A percentile compares a stretch with the other conserved stretches of the same genome.
phyloP scores from a whole-genome alignment of 2,888 invertebrate genomes.

The Machimus rusticus region DNA sequence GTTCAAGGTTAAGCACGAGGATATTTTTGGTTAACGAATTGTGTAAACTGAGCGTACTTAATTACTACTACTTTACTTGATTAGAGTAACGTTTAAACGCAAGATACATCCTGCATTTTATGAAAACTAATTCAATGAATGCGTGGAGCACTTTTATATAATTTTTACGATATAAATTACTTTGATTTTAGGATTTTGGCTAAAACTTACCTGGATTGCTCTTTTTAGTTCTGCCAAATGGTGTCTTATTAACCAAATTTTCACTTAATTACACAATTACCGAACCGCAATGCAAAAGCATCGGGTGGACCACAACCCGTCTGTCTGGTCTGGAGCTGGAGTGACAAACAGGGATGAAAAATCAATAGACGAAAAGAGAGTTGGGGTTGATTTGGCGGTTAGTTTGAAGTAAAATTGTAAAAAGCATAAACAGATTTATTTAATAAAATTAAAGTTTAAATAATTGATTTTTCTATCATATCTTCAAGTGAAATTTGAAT shows the following conservation, averaged over 20 bases:
- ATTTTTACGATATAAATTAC: neutral
- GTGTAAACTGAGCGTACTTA: neutral
- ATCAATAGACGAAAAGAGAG: neutral
- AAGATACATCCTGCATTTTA: neutral
- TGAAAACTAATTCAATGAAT: neutral
- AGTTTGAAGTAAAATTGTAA: neutral
- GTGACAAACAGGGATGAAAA: neutral
- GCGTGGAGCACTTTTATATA: neutral
- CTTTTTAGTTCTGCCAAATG: neutral
- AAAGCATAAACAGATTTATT: neutral
- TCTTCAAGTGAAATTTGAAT: too few species aligned
- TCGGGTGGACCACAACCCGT: slow-evolving; percentile 28
- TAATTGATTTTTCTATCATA: too few species aligned
- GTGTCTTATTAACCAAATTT: neutral
- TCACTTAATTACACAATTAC: slow-evolving; percentile 3
- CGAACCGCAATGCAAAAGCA: slow-evolving; percentile 34
- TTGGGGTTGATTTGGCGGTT: neutral
- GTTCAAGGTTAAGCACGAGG: neutral
- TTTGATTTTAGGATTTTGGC: neutral
- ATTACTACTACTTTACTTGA: neutral
- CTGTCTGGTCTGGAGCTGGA: neutral
- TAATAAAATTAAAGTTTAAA: too few species aligned
- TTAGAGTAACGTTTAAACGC: neutral
- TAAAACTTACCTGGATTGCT: neutral
- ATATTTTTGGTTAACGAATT: neutral